Percentiles rank a stretch among this genome's conserved stretches.
These are phyloP conservation scores for Vanessa atalanta DNA, from an alignment of 1,140 invertebrate genomes.

Conservation along the genomic window DNA sequence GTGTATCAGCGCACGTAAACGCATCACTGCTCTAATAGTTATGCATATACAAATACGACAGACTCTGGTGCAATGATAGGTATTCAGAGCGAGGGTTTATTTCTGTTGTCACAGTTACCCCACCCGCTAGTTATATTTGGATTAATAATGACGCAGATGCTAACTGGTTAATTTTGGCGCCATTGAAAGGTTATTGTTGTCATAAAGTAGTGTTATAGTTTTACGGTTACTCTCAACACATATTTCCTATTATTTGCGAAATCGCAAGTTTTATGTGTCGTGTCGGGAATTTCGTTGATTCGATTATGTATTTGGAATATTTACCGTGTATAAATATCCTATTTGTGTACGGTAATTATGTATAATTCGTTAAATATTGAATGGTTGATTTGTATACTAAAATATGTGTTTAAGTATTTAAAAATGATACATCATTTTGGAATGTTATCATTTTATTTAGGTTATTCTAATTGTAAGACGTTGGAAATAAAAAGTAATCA, in stretches of 20 bases:
- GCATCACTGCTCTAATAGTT: slow-evolving; percentile 13
- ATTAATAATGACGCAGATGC: slow-evolving; percentile 73
- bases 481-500: too few relatives aligned
- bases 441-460: too few relatives aligned
- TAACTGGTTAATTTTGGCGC: slow-evolving; percentile 68
- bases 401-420: too few relatives aligned
- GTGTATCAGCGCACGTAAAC: neutral
- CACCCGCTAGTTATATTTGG: slow-evolving; percentile 68
- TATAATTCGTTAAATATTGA: too few relatives aligned
- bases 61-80: slow-evolving; percentile 58
- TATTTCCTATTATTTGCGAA: slow-evolving; percentile 17
- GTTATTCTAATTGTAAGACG: too few relatives aligned
- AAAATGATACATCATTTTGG: too few relatives aligned
- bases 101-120: slow-evolving; percentile 72
- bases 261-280: slow-evolving; percentile 2
- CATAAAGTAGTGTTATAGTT: slow-evolving; percentile 32
- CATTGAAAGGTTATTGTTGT: slow-evolving; percentile 65
- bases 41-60: slow-evolving; percentile 46
- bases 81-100: slow-evolving; percentile 74
- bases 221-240: slow-evolving; percentile 20
- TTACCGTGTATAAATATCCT: too few relatives aligned
- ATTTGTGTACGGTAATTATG: too few relatives aligned
- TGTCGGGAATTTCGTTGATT: neutral
- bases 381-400: too few relatives aligned
- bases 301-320: too few relatives aligned